Conservation (phyloP, 92 coral and sea anemone species). For the Epizoanthus fatuus region DNA sequence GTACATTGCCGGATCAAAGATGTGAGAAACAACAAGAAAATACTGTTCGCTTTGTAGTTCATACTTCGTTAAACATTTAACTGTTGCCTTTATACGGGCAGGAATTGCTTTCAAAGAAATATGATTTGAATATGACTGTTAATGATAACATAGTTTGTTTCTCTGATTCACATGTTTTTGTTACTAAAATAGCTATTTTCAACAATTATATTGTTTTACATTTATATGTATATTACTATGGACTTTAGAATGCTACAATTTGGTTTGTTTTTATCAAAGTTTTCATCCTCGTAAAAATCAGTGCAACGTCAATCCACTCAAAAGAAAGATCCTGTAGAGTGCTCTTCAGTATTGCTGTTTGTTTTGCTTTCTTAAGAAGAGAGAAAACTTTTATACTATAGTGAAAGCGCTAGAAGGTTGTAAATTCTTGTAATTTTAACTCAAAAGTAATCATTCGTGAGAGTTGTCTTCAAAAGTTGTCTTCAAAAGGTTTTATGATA, state of each 20-base stretch:
- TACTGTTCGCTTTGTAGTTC: constrained; percentile 34
- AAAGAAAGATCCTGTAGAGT: background rate
- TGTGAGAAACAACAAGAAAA: constrained; percentile 28
- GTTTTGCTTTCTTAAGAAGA: background rate
- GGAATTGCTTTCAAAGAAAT: background rate
- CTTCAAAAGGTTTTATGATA: background rate
- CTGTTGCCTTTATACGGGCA: constrained; percentile 22
- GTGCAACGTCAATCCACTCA: background rate
- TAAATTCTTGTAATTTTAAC: background rate
- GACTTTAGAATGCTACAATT: too few relatives aligned
- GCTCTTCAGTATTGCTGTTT: too few relatives aligned
- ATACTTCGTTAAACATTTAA: constrained; percentile 29
- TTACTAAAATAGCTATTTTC: too few relatives aligned
- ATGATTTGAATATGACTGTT: constrained; percentile 9
- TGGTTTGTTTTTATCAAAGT: too few relatives aligned
- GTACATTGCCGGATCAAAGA: constrained; percentile 41
- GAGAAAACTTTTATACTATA: too few relatives aligned
- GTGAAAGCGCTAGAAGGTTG: too few relatives aligned
- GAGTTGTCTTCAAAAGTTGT: background rate
- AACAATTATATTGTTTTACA: too few relatives aligned
- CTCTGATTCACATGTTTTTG: background rate
- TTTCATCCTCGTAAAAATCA: too few relatives aligned
- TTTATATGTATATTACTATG: too few relatives aligned
- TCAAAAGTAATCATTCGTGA: background rate
- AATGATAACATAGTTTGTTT: background rate